Conservation (phyloP, 1,140 invertebrate species). For the Armadillidium nasatum region DNA sequence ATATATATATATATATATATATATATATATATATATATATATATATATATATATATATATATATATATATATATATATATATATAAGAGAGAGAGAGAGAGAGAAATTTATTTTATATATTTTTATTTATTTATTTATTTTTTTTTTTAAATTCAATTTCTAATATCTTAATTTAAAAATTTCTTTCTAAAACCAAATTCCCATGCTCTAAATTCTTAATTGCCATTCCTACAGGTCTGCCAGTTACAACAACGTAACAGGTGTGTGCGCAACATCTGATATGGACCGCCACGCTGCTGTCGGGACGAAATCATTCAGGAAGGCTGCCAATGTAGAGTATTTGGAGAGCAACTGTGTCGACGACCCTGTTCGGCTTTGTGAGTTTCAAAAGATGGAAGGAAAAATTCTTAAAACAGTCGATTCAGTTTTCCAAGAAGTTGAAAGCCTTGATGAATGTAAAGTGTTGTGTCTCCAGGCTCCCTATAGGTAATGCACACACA, state of each 20-base stretch:
- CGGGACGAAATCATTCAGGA: slow-evolving; percentile 45
- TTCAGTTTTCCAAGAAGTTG: slow-evolving; percentile 50
- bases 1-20: no score
- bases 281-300: slow-evolving; percentile 53
- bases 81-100: no score
- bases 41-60: no score
- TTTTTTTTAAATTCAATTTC: no score
- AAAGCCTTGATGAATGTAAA: slow-evolving; percentile 52
- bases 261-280: slow-evolving; percentile 53
- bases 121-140: not conserved
- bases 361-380: slow-evolving; percentile 54
- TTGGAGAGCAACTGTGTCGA: slow-evolving; percentile 55
- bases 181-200: not conserved
- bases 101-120: no score
- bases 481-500: slow-evolving; percentile 38
- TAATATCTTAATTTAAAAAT: not conserved
- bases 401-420: slow-evolving; percentile 56
- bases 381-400: slow-evolving; percentile 52
- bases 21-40: no score
- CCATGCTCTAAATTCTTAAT: not conserved
- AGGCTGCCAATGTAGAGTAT: slow-evolving; percentile 41
- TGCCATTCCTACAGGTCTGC: slow-evolving; percentile 53
- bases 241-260: slow-evolving; percentile 51
- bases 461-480: slow-evolving; percentile 51
- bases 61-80: no score